Evolutionary conservation across 2,888 invertebrate genomes (phyloP), one percentile per base, ranked within the genome.

Genomic region (Xestia sexstrigata): DNA sequence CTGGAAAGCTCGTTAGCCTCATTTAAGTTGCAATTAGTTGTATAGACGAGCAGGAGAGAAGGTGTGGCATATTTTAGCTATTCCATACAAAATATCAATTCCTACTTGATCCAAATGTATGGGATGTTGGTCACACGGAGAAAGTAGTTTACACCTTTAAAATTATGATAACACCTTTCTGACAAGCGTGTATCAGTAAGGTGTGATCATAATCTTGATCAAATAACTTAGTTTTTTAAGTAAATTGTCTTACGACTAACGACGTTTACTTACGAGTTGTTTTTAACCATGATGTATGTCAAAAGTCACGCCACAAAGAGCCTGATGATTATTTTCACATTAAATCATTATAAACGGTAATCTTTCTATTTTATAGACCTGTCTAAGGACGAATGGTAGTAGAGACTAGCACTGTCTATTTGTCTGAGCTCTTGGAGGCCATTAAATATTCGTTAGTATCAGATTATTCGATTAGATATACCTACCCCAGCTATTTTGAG

Each of bases 371-470:
- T 11, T 17, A 35, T 45, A 30, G 2, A 69, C 20, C 17, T 60
- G 60, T 78, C 15, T 23, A 17, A 70, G 17, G 26, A 26, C 15
- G 49, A 23, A 35, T 26, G 13, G 23, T 9, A 26, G 35, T 55
- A 39, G 35, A 58, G 58, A 74, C 45, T 52, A 23, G 20, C 15
- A 49, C 30, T 26, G 13, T 45, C 17, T 66, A 42, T 15, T 17
- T 15, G n/a, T 17, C 58, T 7, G 17, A 15, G 26, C 58, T 17
- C 39, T 52, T 23, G 26, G 13, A 2, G 13, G 26, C 35, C 81
- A 66, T 78, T 74, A 74, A 78, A 74, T 81, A 74, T 81, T 78
- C 74, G 81, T 81, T 81, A 81, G 58, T 39, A 74, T 49, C 20
- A 66, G 49, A 73, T 65, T 73, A 58, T 49, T 13, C 55, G 80